Base-by-base conservation (phyloP, 2,888 invertebrate species). In the Anaspis maculata region DNA sequence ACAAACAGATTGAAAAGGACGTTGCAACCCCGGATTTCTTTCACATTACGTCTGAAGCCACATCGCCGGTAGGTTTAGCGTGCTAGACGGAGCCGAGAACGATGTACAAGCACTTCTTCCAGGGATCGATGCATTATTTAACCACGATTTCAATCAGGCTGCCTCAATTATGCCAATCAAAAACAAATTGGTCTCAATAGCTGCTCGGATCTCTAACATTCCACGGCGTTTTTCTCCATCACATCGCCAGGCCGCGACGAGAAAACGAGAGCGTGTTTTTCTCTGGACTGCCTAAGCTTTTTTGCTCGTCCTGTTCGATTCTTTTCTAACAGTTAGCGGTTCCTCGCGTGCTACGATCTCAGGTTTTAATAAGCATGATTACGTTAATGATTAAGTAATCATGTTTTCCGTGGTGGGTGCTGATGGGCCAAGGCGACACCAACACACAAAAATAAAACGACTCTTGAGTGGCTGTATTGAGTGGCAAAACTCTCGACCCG, bases 91-190 rank as follows among this genome's bases (percentile, higher is more conserved):
- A n/a, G 19, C 19, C 19, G 9, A 9, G 19, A 6, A 19, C 9
- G 19, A 19, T 9, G 19, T 19, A 9, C 5, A 5, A 6, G 5
- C 5, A 19, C 5, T 6, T 19, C 9, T 6, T 19, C 19, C 19
- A 19, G 19, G 32, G 40, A 44, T 45, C 34, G 46, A 46, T 43
- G 45, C 44, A 48, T 51, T 52, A 51, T 52, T 48, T 49, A 54
- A 45, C 49, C 52, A 48, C 48, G 53, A 55, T 52, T 52, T 51
- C 53, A 52, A 52, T 55, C 52, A 51, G 41, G 34, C 45, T 40
- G 46, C 46, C 45, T 45, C 52, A 55, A 55, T 55, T 54, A 54
- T 51, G 49, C 48, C 52, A 54, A 54, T 55, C 51, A 48, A 45
- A 46, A 47, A 45, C 51, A 55, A 55, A 52, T 55, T 53, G 51